Percentiles rank a stretch among this genome's conserved stretches.
These are phyloP conservation scores for Drosophila dives DNA, from an alignment of 2,888 invertebrate genomes.

Conservation along the genomic window DNA sequence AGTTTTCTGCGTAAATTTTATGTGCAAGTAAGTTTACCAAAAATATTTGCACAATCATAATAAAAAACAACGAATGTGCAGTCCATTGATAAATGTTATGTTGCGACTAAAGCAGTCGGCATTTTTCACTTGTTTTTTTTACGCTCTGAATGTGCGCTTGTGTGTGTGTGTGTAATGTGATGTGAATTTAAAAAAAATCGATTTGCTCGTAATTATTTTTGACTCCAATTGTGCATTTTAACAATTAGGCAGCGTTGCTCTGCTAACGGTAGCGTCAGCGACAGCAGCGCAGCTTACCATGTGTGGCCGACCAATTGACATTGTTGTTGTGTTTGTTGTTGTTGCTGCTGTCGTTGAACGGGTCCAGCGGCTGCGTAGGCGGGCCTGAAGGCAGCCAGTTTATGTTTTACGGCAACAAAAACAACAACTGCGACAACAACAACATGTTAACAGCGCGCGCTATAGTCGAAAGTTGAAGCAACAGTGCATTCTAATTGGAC, in stretches of 20 bases:
- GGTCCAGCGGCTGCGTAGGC: conserved; percentile 67
- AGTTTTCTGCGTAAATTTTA: conserved; percentile 23
- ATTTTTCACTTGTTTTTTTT: conserved; percentile 71
- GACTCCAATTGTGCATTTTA: conserved; percentile 60
- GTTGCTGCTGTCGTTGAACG: conserved; percentile 46
- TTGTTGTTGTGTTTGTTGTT: conserved; percentile 16
- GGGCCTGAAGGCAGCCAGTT: conserved; percentile 67
- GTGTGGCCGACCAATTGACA: conserved; percentile 38
- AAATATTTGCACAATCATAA: conserved; percentile 1
- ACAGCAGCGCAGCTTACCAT: conserved; percentile 39
- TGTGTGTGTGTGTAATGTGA: conserved; percentile 29
- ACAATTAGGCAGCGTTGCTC: conserved; percentile 37
- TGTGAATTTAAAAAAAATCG: conserved; percentile 66
- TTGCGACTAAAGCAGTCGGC: conserved; percentile 52
- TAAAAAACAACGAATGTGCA: neutral
- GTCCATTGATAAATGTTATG: neutral
- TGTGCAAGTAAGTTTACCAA: conserved; percentile 29
- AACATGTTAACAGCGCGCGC: conserved; percentile 40
- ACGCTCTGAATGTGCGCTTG: conserved; percentile 41
- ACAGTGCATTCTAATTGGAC: conserved; percentile 71
- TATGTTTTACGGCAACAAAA: conserved; percentile 40
- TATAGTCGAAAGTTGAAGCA: conserved; percentile 61
- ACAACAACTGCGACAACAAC: conserved; percentile 24
- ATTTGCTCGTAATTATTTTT: conserved; percentile 69
- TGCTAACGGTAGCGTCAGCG: conserved; percentile 14